Conservation (phyloP, 2,888 invertebrate species). For the Drosophila emarginata region DNA sequence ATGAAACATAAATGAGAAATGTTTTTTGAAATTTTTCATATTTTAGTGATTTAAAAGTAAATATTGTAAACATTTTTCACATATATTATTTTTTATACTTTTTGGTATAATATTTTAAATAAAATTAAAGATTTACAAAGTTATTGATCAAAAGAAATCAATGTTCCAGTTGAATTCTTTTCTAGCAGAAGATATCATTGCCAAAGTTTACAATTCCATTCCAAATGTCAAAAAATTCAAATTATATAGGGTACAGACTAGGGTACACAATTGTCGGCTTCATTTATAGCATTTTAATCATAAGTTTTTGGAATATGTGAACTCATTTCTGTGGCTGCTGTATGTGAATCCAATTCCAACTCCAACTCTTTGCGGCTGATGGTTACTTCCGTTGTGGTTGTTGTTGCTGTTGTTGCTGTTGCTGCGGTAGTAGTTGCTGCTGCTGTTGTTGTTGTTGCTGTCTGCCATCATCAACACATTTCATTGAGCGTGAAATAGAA, state of each 20-base stretch:
- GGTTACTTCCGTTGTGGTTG: conserved; percentile 65
- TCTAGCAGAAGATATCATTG: too few relatives aligned
- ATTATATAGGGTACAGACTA: background rate
- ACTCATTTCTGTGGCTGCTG: conserved; percentile 61
- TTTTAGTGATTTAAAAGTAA: too few relatives aligned
- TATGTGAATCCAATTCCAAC: conserved; percentile 11
- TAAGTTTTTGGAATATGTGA: conserved; percentile 52
- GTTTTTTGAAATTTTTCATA: too few relatives aligned
- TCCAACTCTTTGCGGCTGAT: conserved; percentile 50
- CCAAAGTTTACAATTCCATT: too few relatives aligned
- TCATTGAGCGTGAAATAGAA: conserved; percentile 81
- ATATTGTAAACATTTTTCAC: too few relatives aligned
- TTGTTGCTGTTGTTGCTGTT: conserved; percentile 24
- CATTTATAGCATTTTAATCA: conserved; percentile 24
- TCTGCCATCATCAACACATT: conserved; percentile 75
- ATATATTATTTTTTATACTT: too few relatives aligned
- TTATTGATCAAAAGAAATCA: too few relatives aligned
- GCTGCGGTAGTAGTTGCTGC: conserved; percentile 16
- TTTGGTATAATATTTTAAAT: too few relatives aligned
- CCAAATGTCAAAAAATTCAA: too few relatives aligned
- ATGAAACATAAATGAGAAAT: too few relatives aligned
- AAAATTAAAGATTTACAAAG: too few relatives aligned
- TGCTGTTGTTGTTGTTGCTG: conserved; percentile 29
- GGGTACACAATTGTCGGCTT: conserved; percentile 44
- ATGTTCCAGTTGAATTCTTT: too few relatives aligned